phyloP scores from a whole-genome alignment of 2,888 invertebrate species.

The Nymphalis urticae region DNA sequence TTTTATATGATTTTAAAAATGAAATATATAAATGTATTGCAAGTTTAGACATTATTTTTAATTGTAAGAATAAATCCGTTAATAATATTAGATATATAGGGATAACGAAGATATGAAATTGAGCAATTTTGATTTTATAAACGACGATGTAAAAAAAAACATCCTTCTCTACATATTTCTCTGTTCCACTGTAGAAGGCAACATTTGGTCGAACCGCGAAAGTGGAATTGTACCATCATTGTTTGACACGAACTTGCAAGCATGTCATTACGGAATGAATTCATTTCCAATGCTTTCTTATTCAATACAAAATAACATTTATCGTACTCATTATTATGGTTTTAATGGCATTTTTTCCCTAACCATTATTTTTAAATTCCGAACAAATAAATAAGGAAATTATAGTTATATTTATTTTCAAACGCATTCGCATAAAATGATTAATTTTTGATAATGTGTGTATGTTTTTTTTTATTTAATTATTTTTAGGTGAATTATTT shows the following conservation, averaged over 20 bases:
- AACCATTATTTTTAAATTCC: too few relatives aligned
- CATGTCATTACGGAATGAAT: conserved; percentile 58
- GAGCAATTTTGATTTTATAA: too few relatives aligned
- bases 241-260: conserved; percentile 56
- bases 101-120: too few relatives aligned
- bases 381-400: too few relatives aligned
- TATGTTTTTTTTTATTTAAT: too few relatives aligned
- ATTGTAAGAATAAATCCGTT: too few relatives aligned
- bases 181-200: conserved; percentile 48
- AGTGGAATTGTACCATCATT: conserved; percentile 62
- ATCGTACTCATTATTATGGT: neutral
- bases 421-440: neutral
- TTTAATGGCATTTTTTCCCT: neutral
- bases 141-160: neutral
- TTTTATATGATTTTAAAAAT: too few relatives aligned
- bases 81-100: too few relatives aligned
- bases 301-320: conserved; percentile 14
- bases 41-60: too few relatives aligned
- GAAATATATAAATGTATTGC: too few relatives aligned
- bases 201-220: conserved; percentile 72
- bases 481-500: too few relatives aligned
- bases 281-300: conserved; percentile 49
- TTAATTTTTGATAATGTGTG: neutral
- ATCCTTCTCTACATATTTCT: conserved; percentile 45
- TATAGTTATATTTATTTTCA: too few relatives aligned